Evolutionary conservation across 2,113 vertebrate species (phyloP).

Genomic region (Echinops telfairi): DNA sequence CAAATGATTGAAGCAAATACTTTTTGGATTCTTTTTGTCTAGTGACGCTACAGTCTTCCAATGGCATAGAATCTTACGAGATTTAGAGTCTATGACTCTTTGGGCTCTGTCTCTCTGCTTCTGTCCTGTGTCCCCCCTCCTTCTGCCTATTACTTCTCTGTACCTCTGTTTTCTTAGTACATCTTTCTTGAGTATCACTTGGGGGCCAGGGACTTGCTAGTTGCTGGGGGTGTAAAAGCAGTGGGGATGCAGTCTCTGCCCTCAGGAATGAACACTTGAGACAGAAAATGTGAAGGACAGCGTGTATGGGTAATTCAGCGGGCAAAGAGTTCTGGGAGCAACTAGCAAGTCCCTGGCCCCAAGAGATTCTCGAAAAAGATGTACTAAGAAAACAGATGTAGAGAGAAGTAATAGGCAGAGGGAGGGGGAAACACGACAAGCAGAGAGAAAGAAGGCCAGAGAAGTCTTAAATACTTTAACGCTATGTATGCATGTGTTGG

Average conservation of each 20-base stretch:
- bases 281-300: fast-evolving
- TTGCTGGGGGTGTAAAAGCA: background rate
- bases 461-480: background rate
- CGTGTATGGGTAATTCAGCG: too few relatives aligned
- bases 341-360: background rate
- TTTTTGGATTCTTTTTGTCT: background rate
- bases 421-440: too few relatives aligned
- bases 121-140: conserved; percentile 24
- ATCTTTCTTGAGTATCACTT: background rate
- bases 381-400: conserved; percentile 55
- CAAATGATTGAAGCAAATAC: background rate
- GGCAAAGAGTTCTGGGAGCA: too few relatives aligned
- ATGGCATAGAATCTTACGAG: conserved; percentile 38
- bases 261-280: background rate
- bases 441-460: too few relatives aligned
- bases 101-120: background rate
- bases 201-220: background rate
- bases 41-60: background rate
- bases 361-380: background rate
- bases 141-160: background rate
- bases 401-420: background rate
- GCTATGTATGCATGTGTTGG: fast-evolving
- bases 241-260: background rate
- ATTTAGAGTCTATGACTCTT: background rate
- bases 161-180: conserved; percentile 56